These are phyloP conservation scores for Drosophila nannoptera DNA, from an alignment of 1,140 invertebrate genomes.

Conservation along the genomic window DNA sequence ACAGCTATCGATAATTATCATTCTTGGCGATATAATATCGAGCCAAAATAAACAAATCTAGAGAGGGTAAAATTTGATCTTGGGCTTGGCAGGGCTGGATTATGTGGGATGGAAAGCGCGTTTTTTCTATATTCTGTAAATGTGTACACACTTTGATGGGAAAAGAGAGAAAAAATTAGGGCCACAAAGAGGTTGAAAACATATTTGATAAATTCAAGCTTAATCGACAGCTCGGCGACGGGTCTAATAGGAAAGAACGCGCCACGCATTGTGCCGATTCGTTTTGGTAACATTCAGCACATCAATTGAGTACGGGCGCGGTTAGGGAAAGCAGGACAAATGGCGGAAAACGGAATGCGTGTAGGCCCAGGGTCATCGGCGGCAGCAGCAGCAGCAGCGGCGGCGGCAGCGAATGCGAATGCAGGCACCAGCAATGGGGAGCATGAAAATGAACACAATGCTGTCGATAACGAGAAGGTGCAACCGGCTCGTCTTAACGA, in stretches of 20 bases:
- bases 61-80: constrained; percentile 12
- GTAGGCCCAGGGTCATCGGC: constrained; percentile 67
- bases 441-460: constrained; percentile 67
- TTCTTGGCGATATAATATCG: constrained; percentile 10
- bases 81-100: constrained; percentile 41
- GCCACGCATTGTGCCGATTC: constrained; percentile 40
- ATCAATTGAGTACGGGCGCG: constrained; percentile 34
- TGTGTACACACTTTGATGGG: constrained; percentile 50
- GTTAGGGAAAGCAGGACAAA: constrained; percentile 61
- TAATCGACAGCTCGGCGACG: constrained; percentile 52
- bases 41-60: neutral
- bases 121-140: constrained; percentile 26
- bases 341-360: constrained; percentile 78
- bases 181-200: constrained; percentile 71
- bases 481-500: constrained; percentile 62
- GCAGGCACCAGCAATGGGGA: constrained; percentile 67
- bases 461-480: constrained; percentile 58
- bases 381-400: constrained; percentile 43
- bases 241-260: constrained; percentile 43
- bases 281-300: constrained; percentile 40
- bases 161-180: constrained; percentile 73
- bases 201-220: constrained; percentile 63
- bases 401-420: constrained; percentile 26
- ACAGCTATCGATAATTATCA: constrained; percentile 2
- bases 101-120: constrained; percentile 29